A percentile compares a stretch with the other conserved stretches of the same genome.
Evolutionary conservation across 2,797 vertebrate genomes (phyloP).

Genomic region (Coccyzus lansbergi): DNA sequence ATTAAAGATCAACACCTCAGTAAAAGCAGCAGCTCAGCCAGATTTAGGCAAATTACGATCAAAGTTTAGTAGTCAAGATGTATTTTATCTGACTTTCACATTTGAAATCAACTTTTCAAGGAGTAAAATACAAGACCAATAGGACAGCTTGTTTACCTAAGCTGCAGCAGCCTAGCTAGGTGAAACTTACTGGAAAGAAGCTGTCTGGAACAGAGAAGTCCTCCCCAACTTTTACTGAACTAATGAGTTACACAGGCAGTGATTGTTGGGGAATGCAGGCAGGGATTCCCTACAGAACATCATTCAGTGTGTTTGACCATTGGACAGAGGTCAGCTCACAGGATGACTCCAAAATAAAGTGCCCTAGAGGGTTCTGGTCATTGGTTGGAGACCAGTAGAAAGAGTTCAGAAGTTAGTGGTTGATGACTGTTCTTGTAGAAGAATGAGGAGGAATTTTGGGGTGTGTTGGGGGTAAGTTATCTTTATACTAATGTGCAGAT

Average conservation of each 20-base stretch:
- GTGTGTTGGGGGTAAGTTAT: not conserved
- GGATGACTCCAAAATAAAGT: not conserved
- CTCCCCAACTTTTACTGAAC: rapidly evolving
- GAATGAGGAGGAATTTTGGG: not conserved
- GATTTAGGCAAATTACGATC: not conserved
- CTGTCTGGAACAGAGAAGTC: not conserved
- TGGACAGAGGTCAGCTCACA: not conserved
- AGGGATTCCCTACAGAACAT: not conserved
- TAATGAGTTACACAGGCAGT: not conserved
- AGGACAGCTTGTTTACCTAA: too few species aligned
- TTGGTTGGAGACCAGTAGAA: not conserved
- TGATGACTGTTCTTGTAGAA: not conserved
- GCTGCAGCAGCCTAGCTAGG: not conserved
- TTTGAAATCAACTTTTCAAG: not conserved
- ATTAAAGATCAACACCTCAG: not conserved
- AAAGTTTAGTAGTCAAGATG: not conserved
- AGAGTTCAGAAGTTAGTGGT: not conserved
- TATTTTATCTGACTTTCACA: not conserved
- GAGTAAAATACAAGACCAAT: not conserved
- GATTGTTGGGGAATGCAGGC: not conserved
- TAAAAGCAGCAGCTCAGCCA: not conserved
- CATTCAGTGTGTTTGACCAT: rapidly evolving
- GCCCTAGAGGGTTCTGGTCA: not conserved
- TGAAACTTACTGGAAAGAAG: not conserved
- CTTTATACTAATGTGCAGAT: not conserved